Evolutionary conservation across 2,113 vertebrate genomes (phyloP), one percentile per base, ranked within the genome.

Genomic region (Ptilonorhynchus violaceus): DNA sequence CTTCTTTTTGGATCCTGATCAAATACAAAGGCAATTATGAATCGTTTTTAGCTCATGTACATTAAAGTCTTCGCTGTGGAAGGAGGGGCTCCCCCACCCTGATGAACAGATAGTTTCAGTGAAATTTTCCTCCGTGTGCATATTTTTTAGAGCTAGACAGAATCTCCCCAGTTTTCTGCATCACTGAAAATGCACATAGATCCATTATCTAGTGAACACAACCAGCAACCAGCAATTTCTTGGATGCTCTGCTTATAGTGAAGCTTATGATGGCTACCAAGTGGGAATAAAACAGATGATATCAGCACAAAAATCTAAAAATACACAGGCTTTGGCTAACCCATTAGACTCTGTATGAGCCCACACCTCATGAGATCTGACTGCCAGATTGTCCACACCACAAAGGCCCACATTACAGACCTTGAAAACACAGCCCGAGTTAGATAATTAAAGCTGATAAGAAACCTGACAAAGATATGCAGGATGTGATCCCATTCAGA

Each of bases 1-100:
- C 97, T 77, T 98, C 97, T 58, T 98, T 97, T 94, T 99, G 98
- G 74, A 98, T 97, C 94, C 99, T 99, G 92, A 89, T 64, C 55
- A 89, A 97, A 96, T 39, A 83, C 15, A 97, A 80, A 88, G 13
- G 68, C 42, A 74, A 68, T 95, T 75, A 89, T 69, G 67, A 89
- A 80, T 17, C 0, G 1, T 31, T 94, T 88, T 66, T 92, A 84
- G 27, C 31, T 94, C 13, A 27, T 4, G 5, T 47, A 37, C 15
- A 47, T 91, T 88, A n/a, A 66, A 41, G 16, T 53, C 41, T 76
- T 92, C 10, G 28, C 37, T 13, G 20, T 10, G 49, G 31, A 56
- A 79, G 15, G 69, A 83, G 49, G 15, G 13, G 37, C 21, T 55
- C 10, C 10, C 69, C 13, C 33, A 55, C 23, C 9, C 37, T 64